Percentiles rank a stretch among this genome's conserved stretches.
phyloP scores from a whole-genome alignment of 2,888 invertebrate species.

The Coelopa pilipes region DNA sequence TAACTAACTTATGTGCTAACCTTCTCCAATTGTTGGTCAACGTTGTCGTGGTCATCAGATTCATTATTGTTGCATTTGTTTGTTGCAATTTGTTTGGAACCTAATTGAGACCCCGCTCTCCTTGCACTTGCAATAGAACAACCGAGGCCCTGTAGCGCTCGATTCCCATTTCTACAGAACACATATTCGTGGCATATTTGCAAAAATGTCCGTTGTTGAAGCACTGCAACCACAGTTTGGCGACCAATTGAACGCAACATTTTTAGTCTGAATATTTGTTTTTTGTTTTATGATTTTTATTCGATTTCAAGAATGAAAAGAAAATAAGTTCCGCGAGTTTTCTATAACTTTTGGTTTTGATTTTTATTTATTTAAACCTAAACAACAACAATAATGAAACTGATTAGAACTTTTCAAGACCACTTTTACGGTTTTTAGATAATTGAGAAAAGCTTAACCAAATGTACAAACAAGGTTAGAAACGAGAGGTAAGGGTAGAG shows the following conservation, averaged over 20 bases:
- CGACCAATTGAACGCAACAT: constrained; percentile 65
- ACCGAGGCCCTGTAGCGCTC: constrained; percentile 40
- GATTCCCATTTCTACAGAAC: constrained; percentile 29
- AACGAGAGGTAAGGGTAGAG: neutral
- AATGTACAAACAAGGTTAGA: constrained; percentile 2
- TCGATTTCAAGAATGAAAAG: neutral
- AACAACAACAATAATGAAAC: constrained; percentile 64
- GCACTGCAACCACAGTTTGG: constrained; percentile 51
- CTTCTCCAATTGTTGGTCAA: constrained; percentile 60
- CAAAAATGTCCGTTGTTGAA: constrained; percentile 33
- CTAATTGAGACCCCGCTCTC: neutral
- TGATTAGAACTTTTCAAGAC: constrained; percentile 54
- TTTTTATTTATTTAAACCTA: constrained; percentile 53
- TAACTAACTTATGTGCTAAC: constrained; percentile 60
- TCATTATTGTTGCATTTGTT: constrained; percentile 55
- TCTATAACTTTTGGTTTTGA: constrained; percentile 2
- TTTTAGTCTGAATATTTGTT: constrained; percentile 47
- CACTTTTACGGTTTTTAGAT: constrained; percentile 9
- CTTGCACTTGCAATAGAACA: constrained; percentile 27
- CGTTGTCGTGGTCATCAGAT: constrained; percentile 53
- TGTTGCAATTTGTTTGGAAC: constrained; percentile 19
- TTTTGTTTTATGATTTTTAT: constrained; percentile 23
- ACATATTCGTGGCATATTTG: constrained; percentile 34
- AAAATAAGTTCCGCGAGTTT: neutral
- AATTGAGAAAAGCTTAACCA: neutral